A percentile compares a stretch with the other conserved stretches of the same genome.
phyloP scores from a whole-genome alignment of 2,113 vertebrate species.

The Cathartes aura region DNA sequence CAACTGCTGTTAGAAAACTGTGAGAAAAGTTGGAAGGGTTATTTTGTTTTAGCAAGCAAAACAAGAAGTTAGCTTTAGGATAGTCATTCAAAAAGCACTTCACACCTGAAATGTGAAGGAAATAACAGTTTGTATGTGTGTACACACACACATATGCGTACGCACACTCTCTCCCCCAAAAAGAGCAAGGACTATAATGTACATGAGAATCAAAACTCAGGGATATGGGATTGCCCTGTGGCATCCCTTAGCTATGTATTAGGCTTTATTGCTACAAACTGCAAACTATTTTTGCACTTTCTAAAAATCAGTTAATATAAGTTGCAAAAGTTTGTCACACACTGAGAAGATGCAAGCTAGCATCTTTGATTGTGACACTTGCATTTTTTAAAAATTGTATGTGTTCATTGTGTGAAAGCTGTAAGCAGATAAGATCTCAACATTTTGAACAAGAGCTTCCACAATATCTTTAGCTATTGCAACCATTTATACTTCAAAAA shows the following conservation, averaged over 20 bases:
- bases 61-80: neutral
- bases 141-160: neutral
- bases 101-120: neutral
- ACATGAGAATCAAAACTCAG: neutral
- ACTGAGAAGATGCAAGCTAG: neutral
- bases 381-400: neutral
- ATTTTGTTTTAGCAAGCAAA: neutral
- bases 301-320: neutral
- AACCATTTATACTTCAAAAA: conserved; percentile 1
- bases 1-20: neutral
- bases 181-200: neutral
- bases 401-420: neutral
- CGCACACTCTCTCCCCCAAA: neutral
- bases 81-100: neutral
- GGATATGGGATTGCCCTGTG: neutral
- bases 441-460: neutral
- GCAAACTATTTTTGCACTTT: neutral
- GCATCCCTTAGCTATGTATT: neutral
- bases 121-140: neutral
- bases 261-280: neutral
- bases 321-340: neutral
- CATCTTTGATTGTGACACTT: neutral
- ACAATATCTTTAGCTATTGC: neutral
- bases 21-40: neutral
- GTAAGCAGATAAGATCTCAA: neutral